Evolutionary conservation across 1,140 invertebrate genomes (phyloP).

Genomic region (Temnothorax nylanderi): DNA sequence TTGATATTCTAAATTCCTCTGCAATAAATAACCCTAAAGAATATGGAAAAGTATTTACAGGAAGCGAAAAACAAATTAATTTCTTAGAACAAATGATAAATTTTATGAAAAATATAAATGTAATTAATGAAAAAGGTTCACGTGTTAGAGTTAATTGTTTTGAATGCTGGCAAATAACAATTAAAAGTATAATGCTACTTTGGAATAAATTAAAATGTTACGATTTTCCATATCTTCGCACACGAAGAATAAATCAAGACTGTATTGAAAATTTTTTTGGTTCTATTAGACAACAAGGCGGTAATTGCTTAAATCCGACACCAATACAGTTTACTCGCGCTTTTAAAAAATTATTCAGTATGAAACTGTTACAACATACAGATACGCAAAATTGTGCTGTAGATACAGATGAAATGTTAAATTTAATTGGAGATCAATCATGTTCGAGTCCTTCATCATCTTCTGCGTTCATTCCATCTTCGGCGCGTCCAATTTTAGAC

Average conservation of each 20-base stretch:
- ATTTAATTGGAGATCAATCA: no score
- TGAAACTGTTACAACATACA: not conserved
- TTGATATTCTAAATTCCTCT: conserved; percentile 9
- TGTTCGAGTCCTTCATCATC: not conserved
- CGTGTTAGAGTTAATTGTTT: conserved; percentile 7
- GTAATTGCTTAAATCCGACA: not conserved
- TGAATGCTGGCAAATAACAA: conserved; percentile 1
- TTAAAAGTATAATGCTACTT: not conserved
- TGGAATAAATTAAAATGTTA: not conserved
- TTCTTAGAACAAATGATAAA: not conserved
- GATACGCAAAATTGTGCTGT: not conserved
- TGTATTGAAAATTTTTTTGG: no score
- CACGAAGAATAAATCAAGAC: not conserved
- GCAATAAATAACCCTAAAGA: not conserved
- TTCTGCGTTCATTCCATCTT: not conserved
- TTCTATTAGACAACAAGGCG: no score
- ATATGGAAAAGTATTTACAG: not conserved
- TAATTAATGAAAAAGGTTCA: not conserved
- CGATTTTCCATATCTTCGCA: conserved; percentile 3
- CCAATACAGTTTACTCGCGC: not conserved
- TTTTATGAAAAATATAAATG: not conserved
- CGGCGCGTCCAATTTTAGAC: not conserved
- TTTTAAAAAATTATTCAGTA: conserved; percentile 7
- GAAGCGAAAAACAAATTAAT: not conserved
- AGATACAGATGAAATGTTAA: no score